These are phyloP conservation scores for Melitaea athalia DNA, from an alignment of 2,888 invertebrate genomes.

Conservation along the genomic window DNA sequence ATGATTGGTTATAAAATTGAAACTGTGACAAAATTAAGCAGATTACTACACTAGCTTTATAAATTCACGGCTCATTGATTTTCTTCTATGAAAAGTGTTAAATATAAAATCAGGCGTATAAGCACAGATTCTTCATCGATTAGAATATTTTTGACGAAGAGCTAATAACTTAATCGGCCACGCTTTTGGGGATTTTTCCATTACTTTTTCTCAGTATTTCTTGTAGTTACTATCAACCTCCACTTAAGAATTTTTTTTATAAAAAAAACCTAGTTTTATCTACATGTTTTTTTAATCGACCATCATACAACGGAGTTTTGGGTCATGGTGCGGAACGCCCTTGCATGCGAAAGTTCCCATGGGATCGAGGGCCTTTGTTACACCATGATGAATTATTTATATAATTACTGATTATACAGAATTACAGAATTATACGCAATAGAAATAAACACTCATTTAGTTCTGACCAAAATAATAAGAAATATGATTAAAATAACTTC, in stretches of 20 bases:
- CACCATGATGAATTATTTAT: slow-evolving; percentile 36
- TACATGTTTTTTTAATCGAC: slow-evolving; percentile 16
- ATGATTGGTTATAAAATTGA: too few relatives aligned
- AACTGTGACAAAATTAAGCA: too few relatives aligned
- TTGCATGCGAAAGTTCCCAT: slow-evolving; percentile 49
- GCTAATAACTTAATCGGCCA: not conserved
- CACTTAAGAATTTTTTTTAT: too few relatives aligned
- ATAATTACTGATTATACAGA: slow-evolving; percentile 12
- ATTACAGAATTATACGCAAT: slow-evolving; percentile 3
- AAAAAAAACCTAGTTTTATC: slow-evolving; percentile 11
- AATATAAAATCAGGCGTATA: not conserved
- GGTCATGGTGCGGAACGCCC: slow-evolving; percentile 47
- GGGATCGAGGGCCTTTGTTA: slow-evolving; percentile 41
- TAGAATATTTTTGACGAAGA: not conserved
- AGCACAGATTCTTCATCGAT: not conserved
- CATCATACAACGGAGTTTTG: slow-evolving; percentile 20
- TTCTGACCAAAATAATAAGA: not conserved
- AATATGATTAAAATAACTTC: not conserved
- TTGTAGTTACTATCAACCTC: too few relatives aligned
- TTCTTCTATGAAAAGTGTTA: not conserved
- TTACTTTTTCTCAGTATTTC: too few relatives aligned
- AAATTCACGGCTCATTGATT: not conserved
- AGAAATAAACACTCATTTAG: not conserved
- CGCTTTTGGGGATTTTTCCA: not conserved
- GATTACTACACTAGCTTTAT: too few relatives aligned